These are phyloP conservation scores for Elymnias hypermnestra DNA, from an alignment of 1,140 invertebrate species.

Conservation along the genomic window DNA sequence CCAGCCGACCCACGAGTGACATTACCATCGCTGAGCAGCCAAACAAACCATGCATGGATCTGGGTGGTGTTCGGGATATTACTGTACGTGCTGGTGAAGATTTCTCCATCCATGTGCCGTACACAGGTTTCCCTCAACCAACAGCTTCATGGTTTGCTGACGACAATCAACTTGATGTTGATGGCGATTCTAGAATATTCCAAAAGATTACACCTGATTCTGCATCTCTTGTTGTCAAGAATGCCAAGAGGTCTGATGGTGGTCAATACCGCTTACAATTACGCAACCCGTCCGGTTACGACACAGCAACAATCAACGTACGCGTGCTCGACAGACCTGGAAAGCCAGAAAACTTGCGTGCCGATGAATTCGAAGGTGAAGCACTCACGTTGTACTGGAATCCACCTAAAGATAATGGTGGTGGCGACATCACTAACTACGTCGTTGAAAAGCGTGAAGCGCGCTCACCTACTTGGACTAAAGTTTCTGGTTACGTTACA, in stretches of 20 bases:
- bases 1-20: constrained; percentile 91
- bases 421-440: constrained; percentile 96
- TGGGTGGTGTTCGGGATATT: constrained; percentile 94
- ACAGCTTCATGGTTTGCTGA: constrained; percentile 94
- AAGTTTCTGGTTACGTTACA: constrained; percentile 94
- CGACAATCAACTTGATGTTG: constrained; percentile 82
- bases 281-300: constrained; percentile 95
- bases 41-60: constrained; percentile 96
- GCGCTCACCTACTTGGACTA: constrained; percentile 88
- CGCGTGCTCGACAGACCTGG: constrained; percentile 94
- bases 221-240: constrained; percentile 93
- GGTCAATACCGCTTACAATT: constrained; percentile 95
- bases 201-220: constrained; percentile 91
- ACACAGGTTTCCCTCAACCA: constrained; percentile 95
- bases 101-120: constrained; percentile 97
- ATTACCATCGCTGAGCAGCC: constrained; percentile 96
- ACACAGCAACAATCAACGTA: constrained; percentile 95
- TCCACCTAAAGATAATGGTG: constrained; percentile 96
- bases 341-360: constrained; percentile 90
- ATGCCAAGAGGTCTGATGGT: constrained; percentile 92
- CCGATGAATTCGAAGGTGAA: constrained; percentile 96
- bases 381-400: constrained; percentile 96
- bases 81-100: constrained; percentile 97
- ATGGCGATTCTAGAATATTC: constrained; percentile 87
- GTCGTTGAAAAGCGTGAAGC: constrained; percentile 96